Conservation (phyloP, 2,888 invertebrate genomes). For the Sisyra terminalis region DNA sequence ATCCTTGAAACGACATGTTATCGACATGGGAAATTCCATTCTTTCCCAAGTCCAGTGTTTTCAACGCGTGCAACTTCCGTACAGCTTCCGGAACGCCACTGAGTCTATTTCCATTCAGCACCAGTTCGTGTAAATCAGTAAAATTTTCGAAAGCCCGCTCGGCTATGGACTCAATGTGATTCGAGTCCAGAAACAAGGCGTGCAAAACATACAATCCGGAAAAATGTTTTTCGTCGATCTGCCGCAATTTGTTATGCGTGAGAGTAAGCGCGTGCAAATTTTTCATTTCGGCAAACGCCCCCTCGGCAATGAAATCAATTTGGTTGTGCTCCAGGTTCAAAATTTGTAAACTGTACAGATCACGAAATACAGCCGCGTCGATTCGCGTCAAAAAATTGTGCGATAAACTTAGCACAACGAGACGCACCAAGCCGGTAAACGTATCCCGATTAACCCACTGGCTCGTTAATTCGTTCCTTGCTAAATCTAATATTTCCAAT, state of each 20-base stretch:
- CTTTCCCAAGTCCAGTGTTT: constrained; percentile 65
- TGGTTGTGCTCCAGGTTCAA: constrained; percentile 56
- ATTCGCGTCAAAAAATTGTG: constrained; percentile 55
- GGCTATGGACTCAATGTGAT: constrained; percentile 51
- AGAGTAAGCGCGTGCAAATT: constrained; percentile 62
- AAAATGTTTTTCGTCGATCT: constrained; percentile 52
- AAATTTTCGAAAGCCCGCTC: constrained; percentile 58
- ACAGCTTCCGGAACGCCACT: constrained; percentile 53
- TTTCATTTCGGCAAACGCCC: constrained; percentile 56
- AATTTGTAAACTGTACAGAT: constrained; percentile 56
- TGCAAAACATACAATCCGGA: constrained; percentile 56
- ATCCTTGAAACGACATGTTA: constrained; percentile 54
- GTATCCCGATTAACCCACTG: constrained; percentile 63
- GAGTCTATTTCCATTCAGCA: constrained; percentile 55
- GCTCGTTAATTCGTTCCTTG: constrained; percentile 57
- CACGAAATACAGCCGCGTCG: constrained; percentile 54
- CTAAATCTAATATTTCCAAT: constrained; percentile 55
- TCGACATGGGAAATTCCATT: constrained; percentile 58
- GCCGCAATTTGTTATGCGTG: constrained; percentile 51
- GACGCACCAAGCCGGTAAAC: constrained; percentile 53
- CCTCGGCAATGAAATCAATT: constrained; percentile 50
- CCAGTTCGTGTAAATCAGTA: constrained; percentile 60
- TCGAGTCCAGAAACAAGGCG: constrained; percentile 58
- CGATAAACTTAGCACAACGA: constrained; percentile 58
- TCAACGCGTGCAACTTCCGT: constrained; percentile 49